Conservation (phyloP, 1,140 invertebrate genomes). For the Dendroctonus ponderosae region DNA sequence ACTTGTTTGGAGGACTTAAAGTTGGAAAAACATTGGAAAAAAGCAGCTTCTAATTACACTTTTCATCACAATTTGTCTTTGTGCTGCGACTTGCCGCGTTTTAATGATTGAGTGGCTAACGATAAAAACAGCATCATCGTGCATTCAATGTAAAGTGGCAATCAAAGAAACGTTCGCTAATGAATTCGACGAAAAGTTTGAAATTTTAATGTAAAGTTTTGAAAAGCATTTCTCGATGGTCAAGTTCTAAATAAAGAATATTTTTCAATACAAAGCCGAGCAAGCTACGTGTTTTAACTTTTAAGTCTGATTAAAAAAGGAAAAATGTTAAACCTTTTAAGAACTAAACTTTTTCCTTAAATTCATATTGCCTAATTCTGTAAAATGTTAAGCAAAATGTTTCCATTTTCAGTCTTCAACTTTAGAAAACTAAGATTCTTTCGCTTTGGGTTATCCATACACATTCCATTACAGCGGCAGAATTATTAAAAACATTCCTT, state of each 20-base stretch:
- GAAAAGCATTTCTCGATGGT: constrained; percentile 32
- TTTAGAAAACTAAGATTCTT: constrained; percentile 19
- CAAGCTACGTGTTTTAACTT: constrained; percentile 36
- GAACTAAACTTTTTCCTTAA: constrained; percentile 28
- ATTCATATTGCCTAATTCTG: background rate
- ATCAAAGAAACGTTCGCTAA: constrained; percentile 34
- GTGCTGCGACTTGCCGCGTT: constrained; percentile 8
- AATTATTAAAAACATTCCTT: constrained; percentile 32
- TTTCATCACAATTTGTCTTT: constrained; percentile 24
- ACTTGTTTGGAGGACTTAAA: constrained; percentile 14
- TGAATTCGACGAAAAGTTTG: constrained; percentile 32
- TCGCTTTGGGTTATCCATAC: constrained; percentile 16
- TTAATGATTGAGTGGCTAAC: constrained; percentile 24
- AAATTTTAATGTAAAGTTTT: constrained; percentile 29
- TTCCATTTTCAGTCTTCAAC: constrained; percentile 18
- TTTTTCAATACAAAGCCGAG: constrained; percentile 35
- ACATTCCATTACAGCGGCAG: constrained; percentile 15
- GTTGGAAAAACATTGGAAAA: constrained; percentile 15
- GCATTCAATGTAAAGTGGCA: constrained; percentile 37
- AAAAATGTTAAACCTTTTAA: constrained; percentile 34
- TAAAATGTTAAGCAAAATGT: constrained; percentile 20
- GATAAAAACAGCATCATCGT: constrained; percentile 21
- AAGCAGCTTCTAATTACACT: constrained; percentile 23
- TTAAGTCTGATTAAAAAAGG: constrained; percentile 36
- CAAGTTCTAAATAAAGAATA: constrained; percentile 35